Evolutionary conservation across 1,140 invertebrate genomes (phyloP), one percentile per base, ranked within the genome.

Genomic region (Cotesia glomerata): DNA sequence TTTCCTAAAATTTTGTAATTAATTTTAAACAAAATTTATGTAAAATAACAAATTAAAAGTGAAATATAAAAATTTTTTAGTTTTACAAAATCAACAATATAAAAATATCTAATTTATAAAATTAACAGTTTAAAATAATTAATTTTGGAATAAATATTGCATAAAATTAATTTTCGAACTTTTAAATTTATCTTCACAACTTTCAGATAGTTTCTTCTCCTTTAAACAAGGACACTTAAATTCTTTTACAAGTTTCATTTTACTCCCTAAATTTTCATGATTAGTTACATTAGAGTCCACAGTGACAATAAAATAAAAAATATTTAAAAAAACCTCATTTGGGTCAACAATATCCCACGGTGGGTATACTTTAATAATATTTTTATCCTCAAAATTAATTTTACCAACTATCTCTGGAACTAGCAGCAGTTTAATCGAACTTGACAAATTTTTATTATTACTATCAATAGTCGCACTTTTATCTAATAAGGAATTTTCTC

Each of bases 161-260:
- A 85, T 79, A 26, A 81, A 71, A 65, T 79, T 74, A 13, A 78
- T 78, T 68, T 83, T 84, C 9, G 65, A 58, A 7, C 71, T 75
- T n/a, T 2, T 75, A 36, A 79, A 79, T 68, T 78, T 84, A 51
- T 39, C 65, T 63, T 76, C 34, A 72, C 85, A 86, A 56, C 74
- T 66, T 14, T 76, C n/a, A 0, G 79, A 75, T 58, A 81, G 69
- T 66, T 3, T 75, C 3, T 67, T 71, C 2, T 65, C 71, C n/a
- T 70, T 39, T 36, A 84, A 78, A 73, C 85, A 87, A 2, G 77
- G 74, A 75, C 85, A 87, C 36, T 79, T n/a, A 45, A 81, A 86
- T 67, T 81, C 71, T 34, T 79, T 18, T 3, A 74, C 4, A 18
- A n/a, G 5, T 18, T 39, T 36, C 7, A 9, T 3, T 8, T 59